Conservation (phyloP, 53 echinoderm and acorn worm species). For the Arbacia lixula region DNA sequence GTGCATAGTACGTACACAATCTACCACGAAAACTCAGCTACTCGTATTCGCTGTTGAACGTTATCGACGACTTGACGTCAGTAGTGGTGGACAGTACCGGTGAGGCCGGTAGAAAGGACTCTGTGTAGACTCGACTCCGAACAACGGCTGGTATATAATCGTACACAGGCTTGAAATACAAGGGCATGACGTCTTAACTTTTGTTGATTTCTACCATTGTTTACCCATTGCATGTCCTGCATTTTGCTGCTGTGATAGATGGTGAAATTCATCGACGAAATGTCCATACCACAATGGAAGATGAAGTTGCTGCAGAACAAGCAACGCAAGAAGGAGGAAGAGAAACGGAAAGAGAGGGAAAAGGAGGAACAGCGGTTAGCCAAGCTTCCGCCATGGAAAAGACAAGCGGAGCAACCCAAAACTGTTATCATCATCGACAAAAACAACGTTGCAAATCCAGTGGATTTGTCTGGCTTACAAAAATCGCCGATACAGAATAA, state of each 20-base stretch:
- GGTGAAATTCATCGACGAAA: conserved; percentile 60
- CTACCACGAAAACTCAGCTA: no score
- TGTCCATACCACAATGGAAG: conserved; percentile 92
- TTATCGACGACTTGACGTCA: no score
- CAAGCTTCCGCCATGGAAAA: conserved; percentile 84
- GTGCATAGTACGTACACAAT: no score
- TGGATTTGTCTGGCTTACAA: conserved; percentile 19
- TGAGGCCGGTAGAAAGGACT: no score
- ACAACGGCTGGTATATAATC: neutral
- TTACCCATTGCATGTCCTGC: neutral
- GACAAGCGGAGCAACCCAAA: conserved; percentile 79
- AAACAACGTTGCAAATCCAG: conserved; percentile 25
- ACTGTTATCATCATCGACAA: conserved; percentile 85
- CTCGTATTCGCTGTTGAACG: no score
- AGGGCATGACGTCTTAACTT: no score
- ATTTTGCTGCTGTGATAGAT: neutral
- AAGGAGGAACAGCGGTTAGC: conserved; percentile 64
- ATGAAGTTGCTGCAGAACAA: conserved; percentile 73
- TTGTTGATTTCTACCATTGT: no score
- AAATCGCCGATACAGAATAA: conserved; percentile 4
- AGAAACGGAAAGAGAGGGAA: conserved; percentile 67
- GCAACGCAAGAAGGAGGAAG: conserved; percentile 76
- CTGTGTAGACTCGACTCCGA: no score
- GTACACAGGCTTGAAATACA: no score
- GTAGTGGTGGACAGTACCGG: no score